Percentiles rank a stretch among this genome's conserved stretches.
Evolutionary conservation across 1,140 invertebrate species (phyloP).

Genomic region (Drosophila aff.): DNA sequence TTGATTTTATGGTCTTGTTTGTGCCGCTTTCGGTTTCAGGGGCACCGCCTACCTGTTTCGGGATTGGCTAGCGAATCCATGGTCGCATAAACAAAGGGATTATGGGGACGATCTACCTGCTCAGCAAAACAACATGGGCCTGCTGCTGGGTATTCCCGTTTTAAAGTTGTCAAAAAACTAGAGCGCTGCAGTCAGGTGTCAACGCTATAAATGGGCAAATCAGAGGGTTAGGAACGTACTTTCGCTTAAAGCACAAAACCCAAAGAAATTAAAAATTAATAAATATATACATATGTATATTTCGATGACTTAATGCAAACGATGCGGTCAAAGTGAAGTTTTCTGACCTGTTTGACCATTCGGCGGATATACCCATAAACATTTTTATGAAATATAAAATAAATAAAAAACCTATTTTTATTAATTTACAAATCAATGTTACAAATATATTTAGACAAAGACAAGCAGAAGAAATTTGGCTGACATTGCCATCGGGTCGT

Average conservation of each 20-base stretch:
- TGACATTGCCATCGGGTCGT: no score
- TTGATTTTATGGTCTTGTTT: slow-evolving; percentile 66
- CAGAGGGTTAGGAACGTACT: neutral
- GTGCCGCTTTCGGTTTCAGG: neutral
- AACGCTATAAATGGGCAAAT: neutral
- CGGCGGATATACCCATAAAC: no score
- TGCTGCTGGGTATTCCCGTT: neutral
- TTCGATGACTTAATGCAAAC: neutral
- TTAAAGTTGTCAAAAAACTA: neutral
- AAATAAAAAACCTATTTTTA: no score
- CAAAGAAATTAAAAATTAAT: no score
- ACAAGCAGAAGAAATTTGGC: no score
- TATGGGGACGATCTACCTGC: slow-evolving; percentile 25
- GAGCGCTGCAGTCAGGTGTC: neutral
- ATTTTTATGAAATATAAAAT: no score
- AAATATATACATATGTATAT: neutral
- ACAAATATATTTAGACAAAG: no score
- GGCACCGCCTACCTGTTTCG: slow-evolving; percentile 30
- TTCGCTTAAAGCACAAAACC: neutral
- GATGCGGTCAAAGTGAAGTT: no score
- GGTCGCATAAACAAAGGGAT: slow-evolving; percentile 68
- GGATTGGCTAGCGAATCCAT: neutral
- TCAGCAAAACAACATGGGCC: neutral
- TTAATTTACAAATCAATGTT: no score
- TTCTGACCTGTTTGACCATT: no score